phyloP scores from a whole-genome alignment of 92 coral and sea anemone genomes.

The Montipora capitata region DNA sequence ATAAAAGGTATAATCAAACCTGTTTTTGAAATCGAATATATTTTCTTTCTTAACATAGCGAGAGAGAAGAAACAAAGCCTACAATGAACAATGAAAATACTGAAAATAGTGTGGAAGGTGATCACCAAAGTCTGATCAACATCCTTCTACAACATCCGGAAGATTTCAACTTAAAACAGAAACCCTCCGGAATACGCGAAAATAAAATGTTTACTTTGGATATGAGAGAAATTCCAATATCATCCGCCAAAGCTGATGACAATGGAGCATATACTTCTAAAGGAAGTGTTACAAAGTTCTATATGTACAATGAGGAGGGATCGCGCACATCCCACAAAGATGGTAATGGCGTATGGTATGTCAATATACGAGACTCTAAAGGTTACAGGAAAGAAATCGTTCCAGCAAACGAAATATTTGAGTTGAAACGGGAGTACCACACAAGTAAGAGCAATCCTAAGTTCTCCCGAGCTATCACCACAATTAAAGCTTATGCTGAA shows the following conservation, averaged over 20 bases:
- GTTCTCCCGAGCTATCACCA: slow-evolving; percentile 56
- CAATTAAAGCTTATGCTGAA: slow-evolving; percentile 49
- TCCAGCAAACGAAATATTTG: slow-evolving; percentile 65
- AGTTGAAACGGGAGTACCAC: slow-evolving; percentile 55
- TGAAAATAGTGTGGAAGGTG: slow-evolving; percentile 12
- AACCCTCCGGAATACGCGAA: slow-evolving; percentile 63
- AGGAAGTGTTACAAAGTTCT: slow-evolving; percentile 46
- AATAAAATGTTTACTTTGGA: slow-evolving; percentile 65
- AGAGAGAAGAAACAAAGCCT: slow-evolving; percentile 9
- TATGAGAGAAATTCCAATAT: slow-evolving; percentile 50
- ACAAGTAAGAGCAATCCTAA: slow-evolving; percentile 69
- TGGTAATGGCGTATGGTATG: slow-evolving; percentile 65
- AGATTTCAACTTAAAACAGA: slow-evolving; percentile 42
- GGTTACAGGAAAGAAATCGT: slow-evolving; percentile 8
- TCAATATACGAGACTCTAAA: slow-evolving; percentile 29
- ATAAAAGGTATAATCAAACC: slow-evolving; percentile 9
- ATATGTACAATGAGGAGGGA: slow-evolving; percentile 38
- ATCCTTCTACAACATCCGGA: slow-evolving; percentile 68
- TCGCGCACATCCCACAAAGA: slow-evolving; percentile 54
- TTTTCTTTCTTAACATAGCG: slow-evolving; percentile 13
- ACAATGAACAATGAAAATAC: slow-evolving; percentile 5
- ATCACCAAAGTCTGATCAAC: slow-evolving; percentile 44
- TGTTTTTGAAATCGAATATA: slow-evolving; percentile 8
- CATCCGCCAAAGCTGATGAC: slow-evolving; percentile 63
- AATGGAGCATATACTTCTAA: slow-evolving; percentile 66